phyloP scores from a whole-genome alignment of 2,888 invertebrate species.

The Camptogramma bilineatum region DNA sequence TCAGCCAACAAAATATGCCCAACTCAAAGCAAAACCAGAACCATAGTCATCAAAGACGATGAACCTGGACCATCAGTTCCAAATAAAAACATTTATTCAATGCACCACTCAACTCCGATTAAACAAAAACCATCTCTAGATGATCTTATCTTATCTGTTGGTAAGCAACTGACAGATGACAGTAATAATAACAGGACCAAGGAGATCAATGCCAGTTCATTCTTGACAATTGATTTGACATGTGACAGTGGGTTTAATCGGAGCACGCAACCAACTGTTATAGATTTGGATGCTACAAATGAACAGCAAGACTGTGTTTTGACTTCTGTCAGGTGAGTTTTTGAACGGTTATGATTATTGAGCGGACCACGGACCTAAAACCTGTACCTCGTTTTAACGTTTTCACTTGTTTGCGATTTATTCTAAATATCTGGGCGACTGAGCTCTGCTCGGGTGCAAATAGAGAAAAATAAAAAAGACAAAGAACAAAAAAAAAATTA shows the following conservation, averaged over 20 bases:
- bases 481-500: too few species aligned
- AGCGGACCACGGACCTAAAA: too few species aligned
- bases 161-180: constrained; percentile 35
- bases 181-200: constrained; percentile 57
- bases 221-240: constrained; percentile 74
- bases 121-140: constrained; percentile 13
- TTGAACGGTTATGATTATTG: not conserved
- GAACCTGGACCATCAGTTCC: constrained; percentile 20
- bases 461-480: too few species aligned
- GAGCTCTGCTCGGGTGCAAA: too few species aligned
- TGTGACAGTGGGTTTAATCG: constrained; percentile 41
- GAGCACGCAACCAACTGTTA: constrained; percentile 38
- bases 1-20: not conserved
- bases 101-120: constrained; percentile 27
- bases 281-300: constrained; percentile 59
- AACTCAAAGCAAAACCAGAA: not conserved
- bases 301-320: constrained; percentile 57
- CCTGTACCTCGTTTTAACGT: too few species aligned
- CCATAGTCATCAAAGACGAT: constrained; percentile 30
- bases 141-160: constrained; percentile 22
- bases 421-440: too few species aligned
- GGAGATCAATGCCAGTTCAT: constrained; percentile 65
- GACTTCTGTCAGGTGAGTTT: constrained; percentile 50
- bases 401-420: too few species aligned
- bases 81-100: constrained; percentile 3